Evolutionary conservation across 2,113 vertebrate genomes (phyloP), one percentile per base, ranked within the genome.

Genomic region (Chaetops frenatus): DNA sequence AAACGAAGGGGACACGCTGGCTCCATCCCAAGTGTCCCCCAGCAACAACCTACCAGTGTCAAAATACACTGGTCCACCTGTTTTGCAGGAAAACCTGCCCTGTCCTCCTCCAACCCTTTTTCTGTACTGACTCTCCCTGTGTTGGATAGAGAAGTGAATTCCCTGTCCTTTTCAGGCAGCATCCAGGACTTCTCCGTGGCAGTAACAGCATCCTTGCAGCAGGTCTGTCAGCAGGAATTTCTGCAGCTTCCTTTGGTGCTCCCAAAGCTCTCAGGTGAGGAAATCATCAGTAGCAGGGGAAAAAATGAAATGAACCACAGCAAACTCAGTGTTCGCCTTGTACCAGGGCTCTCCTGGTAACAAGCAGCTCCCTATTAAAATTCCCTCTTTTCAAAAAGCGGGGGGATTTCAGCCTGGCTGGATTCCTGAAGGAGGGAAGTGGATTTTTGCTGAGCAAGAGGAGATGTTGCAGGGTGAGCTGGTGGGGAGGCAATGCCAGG

Each of bases 1-100:
- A 3, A 28, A 31, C 19, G 0, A 0, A 45, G 69, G 47, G 45
- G 27, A 47, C 38, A 16, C 2, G 1, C 62, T 40, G 72, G 64
- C 38, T 81, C 45, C 45, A 7, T 17, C 29, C 29, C 67, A 36
- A 15, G 12, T 45, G 27, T 47, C 29, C 66, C 42, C 29, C 45
- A 33, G 57, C 20, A 45, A 28, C 35, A 62, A 11, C 16, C 33
- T 11, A 4, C 33, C 57, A n/a, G n/a, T 35, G 24, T 74, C 29
- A 51, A 80, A 96, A 64, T 2, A 22, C 3, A 0, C 40, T 6
- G 22, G 31, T 9, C 58, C 2, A 2, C 20, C 22, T n/a, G 22
- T 36, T 77, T 9, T 14, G 5, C 10, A 23, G 42, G 8, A 42
- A 80, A 67, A 65, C 54, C 38, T 81, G n/a, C 10, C 40, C 27